Evolutionary conservation across 2,888 invertebrate species (phyloP).

Genomic region (Neuroscelio doddi): DNA sequence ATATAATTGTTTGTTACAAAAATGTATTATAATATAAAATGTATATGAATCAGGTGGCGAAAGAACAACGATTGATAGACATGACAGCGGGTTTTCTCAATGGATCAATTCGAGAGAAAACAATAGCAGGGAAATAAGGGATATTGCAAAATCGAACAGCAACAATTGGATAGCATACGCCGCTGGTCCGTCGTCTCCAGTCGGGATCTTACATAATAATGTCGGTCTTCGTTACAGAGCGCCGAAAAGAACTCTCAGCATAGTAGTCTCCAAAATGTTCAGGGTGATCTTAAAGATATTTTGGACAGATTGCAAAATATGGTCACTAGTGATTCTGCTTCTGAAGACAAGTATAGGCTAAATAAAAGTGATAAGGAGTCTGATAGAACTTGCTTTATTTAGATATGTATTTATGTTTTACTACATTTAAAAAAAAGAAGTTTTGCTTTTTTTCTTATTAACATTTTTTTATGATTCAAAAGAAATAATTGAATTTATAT

Average conservation of each 20-base stretch:
- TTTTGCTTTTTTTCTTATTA: too few species aligned
- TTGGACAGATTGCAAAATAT: constrained; percentile 81
- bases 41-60: constrained; percentile 53
- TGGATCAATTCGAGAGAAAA: constrained; percentile 61
- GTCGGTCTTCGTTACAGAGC: constrained; percentile 64
- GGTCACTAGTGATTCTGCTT: constrained; percentile 79
- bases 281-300: constrained; percentile 80
- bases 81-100: constrained; percentile 67
- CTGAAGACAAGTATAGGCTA: constrained; percentile 74
- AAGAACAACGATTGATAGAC: constrained; percentile 53
- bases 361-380: constrained; percentile 25
- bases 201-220: constrained; percentile 60
- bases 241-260: constrained; percentile 69
- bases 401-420: constrained; percentile 7
- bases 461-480: too few species aligned
- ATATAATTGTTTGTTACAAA: too few species aligned
- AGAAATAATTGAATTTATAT: too few species aligned
- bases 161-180: constrained; percentile 48
- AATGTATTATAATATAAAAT: not conserved
- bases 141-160: constrained; percentile 40
- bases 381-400: constrained; percentile 35
- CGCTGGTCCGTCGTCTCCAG: constrained; percentile 51
- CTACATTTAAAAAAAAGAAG: too few species aligned
- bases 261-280: constrained; percentile 72
- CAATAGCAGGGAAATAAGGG: constrained; percentile 41